A percentile compares a stretch with the other conserved stretches of the same genome.
Evolutionary conservation across 2,113 vertebrate genomes (phyloP).

Genomic region (Podocnemis expansa): DNA sequence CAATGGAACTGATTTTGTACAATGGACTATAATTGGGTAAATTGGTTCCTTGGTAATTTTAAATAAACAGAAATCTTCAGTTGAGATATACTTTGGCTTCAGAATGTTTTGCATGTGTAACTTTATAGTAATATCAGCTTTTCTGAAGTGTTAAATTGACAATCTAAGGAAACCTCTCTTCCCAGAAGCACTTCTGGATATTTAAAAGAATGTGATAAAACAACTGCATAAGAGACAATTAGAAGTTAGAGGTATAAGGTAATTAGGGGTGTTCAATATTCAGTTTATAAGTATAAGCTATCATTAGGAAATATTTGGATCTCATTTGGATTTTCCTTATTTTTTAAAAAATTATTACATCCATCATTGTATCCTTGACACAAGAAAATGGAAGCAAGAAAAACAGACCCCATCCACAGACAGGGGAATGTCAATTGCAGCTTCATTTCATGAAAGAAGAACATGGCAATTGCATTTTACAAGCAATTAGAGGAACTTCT

Average conservation of each 20-base stretch:
- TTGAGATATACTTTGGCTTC: constrained; percentile 10
- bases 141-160: constrained; percentile 6
- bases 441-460: background rate
- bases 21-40: background rate
- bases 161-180: constrained; percentile 61
- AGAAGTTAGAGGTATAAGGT: constrained; percentile 34
- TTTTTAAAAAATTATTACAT: constrained; percentile 17
- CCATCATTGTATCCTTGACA: constrained; percentile 15
- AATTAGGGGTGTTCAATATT: background rate
- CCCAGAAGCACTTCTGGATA: constrained; percentile 46
- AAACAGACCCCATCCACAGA: background rate
- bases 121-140: constrained; percentile 43
- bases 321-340: constrained; percentile 15
- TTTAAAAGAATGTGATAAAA: constrained; percentile 49
- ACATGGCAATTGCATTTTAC: constrained; percentile 65
- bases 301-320: constrained; percentile 10
- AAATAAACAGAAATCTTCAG: constrained; percentile 23
- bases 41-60: constrained; percentile 46
- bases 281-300: background rate
- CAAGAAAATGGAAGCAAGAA: constrained; percentile 31
- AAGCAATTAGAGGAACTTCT: constrained; percentile 74
- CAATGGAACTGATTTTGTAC: background rate
- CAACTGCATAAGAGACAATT: constrained; percentile 49
- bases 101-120: background rate
- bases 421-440: constrained; percentile 3